Base-by-base conservation (phyloP, 2,888 invertebrate species). In the Acleris literana region DNA sequence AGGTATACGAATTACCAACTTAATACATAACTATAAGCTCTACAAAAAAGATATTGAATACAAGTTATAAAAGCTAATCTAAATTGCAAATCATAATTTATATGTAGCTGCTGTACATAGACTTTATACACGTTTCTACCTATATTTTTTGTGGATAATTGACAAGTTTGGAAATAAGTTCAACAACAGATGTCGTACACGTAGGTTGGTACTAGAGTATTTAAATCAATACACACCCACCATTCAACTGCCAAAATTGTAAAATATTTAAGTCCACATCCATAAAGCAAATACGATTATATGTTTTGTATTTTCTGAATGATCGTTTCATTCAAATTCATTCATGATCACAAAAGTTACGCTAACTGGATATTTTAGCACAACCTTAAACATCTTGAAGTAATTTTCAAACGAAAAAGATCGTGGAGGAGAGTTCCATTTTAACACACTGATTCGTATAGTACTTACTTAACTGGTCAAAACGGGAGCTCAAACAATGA, bases 21-120 rank as follows among this genome's bases (percentile, higher is more conserved):
- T 63, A 43, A 17, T 54, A 43, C 29, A 7, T 39, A 25, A 59
- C 9, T n/a, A 39, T n/a, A 39, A 22, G 33, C 25, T 51, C 56
- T 49, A 65, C 48, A 68, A 70, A 68, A 70, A 70, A 70, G 49
- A 54, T 61, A 56, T 65, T 63, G 46, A 39, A 58, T 57, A 63
- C 22, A 54, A 64, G 56, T 52, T 54, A 63, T 69, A 61, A 58
- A 59, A 46, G 51, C 58, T 64, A 68, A 70, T 69, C 63, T 69
- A 68, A 69, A 68, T 70, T 69, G 61, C 61, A 70, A 70, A 70
- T 69, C 55, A 17, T 52, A n/a, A 44, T 58, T 69, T 52, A 17
- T 52, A 44, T 58, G 54, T 63, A 48, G 57, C 60, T 48, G 49
- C 49, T 55, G 5, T 52, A 49, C 48, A n/a, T 39, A 33, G 33